Base-by-base conservation (phyloP, 2,797 vertebrate species). In the Cyclopterus lumpus region DNA sequence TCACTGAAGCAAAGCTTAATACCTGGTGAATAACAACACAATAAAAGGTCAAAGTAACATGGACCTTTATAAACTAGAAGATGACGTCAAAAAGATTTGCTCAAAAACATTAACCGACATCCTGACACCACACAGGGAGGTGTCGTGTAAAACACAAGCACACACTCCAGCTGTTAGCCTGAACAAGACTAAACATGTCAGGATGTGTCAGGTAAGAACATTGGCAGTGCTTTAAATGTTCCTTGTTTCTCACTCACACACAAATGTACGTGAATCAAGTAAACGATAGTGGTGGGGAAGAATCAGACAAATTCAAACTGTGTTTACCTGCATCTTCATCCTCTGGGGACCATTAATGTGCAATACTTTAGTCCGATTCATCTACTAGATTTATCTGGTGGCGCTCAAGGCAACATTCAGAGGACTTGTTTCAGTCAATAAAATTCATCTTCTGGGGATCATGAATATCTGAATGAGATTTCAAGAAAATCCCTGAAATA, bases 1-100 rank as follows among this genome's bases (percentile, higher is more conserved):
- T 70, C 44, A 40, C 59, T 71, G 51, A 75, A 78, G 51, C 48
- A 20, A 61, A 80, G 76, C 59, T 75, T 73, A 86, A 81, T 62
- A 51, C 62, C 30, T 46, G 48, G 64, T 66, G 71, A 63, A 74
- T 62, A 49, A 26, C 14, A 11, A 0, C 42, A 16, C 67, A 54
- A 72, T 57, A 34, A 72, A 62, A 36, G 60, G 63, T 70, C 64
- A 77, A 15, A 30, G 28, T 28, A 8, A 14, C 44, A 6, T 46
- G 7, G 51, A 34, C 22, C 18, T 30, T 36, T 3, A n/a, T 51
- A 30, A 48, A 10, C 2, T 6, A n/a, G 1, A 57, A 48, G n/a
- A 5, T 7, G 22, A 51, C n/a, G n/a, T 22, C 48, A 51, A 36
- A 36, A 34, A 36, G 34, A 36, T 36, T 2, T 36, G 8, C n/a